Evolutionary conservation across 2,113 vertebrate species (phyloP).

Genomic region (Scomber scombrus): DNA sequence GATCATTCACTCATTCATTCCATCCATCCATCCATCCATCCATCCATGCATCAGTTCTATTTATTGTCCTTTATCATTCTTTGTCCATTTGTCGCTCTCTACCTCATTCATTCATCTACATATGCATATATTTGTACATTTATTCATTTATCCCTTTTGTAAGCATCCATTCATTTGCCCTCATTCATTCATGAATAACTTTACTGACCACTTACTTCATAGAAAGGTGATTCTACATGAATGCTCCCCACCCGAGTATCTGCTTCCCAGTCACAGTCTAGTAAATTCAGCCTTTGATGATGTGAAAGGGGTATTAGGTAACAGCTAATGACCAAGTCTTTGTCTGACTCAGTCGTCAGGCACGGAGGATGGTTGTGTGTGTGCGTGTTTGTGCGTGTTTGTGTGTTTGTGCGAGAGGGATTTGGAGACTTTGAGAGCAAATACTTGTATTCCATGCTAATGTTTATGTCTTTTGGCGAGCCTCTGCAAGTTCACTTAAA

Average conservation of each 20-base stretch:
- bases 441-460: too few relatives aligned
- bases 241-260: slow-evolving; percentile 8
- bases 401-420: slow-evolving; percentile 4
- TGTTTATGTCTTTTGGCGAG: not conserved
- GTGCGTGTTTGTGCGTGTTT: not conserved
- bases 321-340: slow-evolving; percentile 47
- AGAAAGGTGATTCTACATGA: slow-evolving; percentile 7
- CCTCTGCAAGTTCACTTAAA: too few relatives aligned
- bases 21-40: not conserved
- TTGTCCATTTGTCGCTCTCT: too few relatives aligned
- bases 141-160: not conserved
- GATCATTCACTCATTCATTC: slow-evolving; percentile 59
- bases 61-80: too few relatives aligned
- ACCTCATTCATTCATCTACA: not conserved
- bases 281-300: slow-evolving; percentile 30
- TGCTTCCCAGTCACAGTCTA: slow-evolving; percentile 13
- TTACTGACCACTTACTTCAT: not conserved
- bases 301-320: slow-evolving; percentile 32
- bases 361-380: not conserved
- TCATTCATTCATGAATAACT: too few relatives aligned
- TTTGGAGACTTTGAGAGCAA: not conserved
- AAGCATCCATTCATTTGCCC: too few relatives aligned
- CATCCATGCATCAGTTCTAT: too few relatives aligned
- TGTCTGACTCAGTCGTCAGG: slow-evolving; percentile 30
- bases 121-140: not conserved